phyloP scores from a whole-genome alignment of 2,113 vertebrate species.

The Cochlearius cochlearius region DNA sequence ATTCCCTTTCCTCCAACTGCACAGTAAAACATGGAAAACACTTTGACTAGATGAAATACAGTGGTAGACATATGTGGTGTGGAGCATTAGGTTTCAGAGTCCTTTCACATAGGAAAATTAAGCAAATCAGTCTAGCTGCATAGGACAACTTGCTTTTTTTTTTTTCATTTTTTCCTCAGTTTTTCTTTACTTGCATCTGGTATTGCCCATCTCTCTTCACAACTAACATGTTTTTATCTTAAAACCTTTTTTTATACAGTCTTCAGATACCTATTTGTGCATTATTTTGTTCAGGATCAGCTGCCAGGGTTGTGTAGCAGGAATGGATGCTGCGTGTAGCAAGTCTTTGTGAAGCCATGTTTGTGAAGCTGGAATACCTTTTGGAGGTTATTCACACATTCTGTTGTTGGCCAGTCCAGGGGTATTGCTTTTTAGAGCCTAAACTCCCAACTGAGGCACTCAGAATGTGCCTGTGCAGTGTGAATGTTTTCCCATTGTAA shows the following conservation, averaged over 20 bases:
- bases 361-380: not conserved
- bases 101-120: not conserved
- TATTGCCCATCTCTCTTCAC: not conserved
- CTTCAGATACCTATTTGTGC: not conserved
- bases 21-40: not conserved
- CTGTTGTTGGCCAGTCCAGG: not conserved
- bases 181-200: not conserved
- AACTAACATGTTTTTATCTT: not conserved
- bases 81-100: not conserved
- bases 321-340: not conserved
- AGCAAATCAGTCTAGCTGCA: not conserved
- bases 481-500: not conserved
- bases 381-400: not conserved
- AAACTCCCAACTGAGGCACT: not conserved
- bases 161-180: not conserved
- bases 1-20: not conserved
- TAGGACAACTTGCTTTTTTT: not conserved
- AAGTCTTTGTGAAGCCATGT: not conserved
- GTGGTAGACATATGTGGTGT: not conserved
- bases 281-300: not conserved
- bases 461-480: not conserved
- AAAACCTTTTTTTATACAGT: not conserved
- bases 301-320: not conserved
- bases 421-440: not conserved
- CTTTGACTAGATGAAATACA: not conserved